Conservation (phyloP, 2,888 invertebrate species). For the Tenthredo mesomela region DNA sequence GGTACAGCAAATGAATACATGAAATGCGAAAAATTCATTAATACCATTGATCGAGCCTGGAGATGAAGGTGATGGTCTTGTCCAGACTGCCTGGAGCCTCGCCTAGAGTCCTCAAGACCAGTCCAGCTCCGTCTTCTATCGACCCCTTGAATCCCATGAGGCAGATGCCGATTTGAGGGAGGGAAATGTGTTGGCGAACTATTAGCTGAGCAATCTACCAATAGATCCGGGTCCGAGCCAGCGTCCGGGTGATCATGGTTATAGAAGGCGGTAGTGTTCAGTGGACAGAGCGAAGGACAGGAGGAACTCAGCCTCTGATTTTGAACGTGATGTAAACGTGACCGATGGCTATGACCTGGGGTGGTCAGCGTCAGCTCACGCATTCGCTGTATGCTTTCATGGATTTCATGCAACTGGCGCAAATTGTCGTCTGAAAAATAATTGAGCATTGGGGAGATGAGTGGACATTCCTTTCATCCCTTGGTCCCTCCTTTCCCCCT, state of each 20-base stretch:
- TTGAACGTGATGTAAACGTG: constrained; percentile 70
- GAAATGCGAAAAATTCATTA: constrained; percentile 45
- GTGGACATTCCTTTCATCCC: background rate
- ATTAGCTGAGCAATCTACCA: constrained; percentile 78
- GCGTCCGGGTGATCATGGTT: constrained; percentile 79
- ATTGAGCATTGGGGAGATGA: background rate
- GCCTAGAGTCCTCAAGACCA: constrained; percentile 85
- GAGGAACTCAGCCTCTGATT: constrained; percentile 85
- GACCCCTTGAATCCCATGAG: constrained; percentile 79
- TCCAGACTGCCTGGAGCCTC: constrained; percentile 71
- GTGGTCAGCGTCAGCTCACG: constrained; percentile 81
- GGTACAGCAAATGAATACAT: background rate
- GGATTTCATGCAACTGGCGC: constrained; percentile 87
- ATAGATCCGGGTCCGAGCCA: constrained; percentile 79
- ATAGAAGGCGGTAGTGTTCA: constrained; percentile 63
- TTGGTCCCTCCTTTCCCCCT: background rate
- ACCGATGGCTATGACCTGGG: constrained; percentile 68
- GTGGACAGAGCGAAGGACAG: constrained; percentile 83
- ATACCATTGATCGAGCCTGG: constrained; percentile 74
- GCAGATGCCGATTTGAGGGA: constrained; percentile 71
- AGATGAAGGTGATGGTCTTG: constrained; percentile 71
- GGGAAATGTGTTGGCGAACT: constrained; percentile 79
- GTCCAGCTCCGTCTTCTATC: constrained; percentile 91
- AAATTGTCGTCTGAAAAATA: constrained; percentile 84
- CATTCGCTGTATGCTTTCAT: constrained; percentile 89